Evolutionary conservation across 2,113 vertebrate genomes (phyloP), one percentile per base, ranked within the genome.

Genomic region (Equus quagga): DNA sequence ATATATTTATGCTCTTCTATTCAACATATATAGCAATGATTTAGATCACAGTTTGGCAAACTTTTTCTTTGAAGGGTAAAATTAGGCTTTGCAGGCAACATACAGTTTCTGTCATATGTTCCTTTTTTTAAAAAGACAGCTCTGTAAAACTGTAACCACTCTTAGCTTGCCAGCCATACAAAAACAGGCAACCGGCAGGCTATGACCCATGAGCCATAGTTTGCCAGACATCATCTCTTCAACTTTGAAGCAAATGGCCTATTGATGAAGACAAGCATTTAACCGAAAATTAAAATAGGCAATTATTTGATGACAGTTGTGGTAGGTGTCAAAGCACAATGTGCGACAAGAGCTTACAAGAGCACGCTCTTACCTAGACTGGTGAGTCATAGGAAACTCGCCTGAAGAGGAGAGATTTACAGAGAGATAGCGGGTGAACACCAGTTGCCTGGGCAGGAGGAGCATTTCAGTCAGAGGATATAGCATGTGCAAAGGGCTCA

Each of bases 251-350:
- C n/a, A 72, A 60, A 89, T 19, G 56, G 44, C 13, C 58, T 65
- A 58, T 10, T 81, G 58, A n/a, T 72, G 8, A 94, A 64, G 67
- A 92, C 18, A 62, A 92, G 81, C 41, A 46, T 24, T 73, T 82
- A 80, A 72, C 26, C 44, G 78, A 88, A 95, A 85, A 49, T 75
- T 95, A 76, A 95, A 91, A 70, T 28, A 80, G 5, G n/a, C 69
- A 83, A 76, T 62, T 83, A 73, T 12, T 78, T 21, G 17, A 70
- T 70, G 26, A 91, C 19, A 41, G 41, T 21, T 79, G 23, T 46
- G 46, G 41, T 28, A 21, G 78, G 3, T 46, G 49, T 56, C 15
- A 79, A 85, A 94, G 31, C 9, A 65, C 5, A 67, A 23, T 1
- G 4, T 60, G 8, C 14, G 70, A 18, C 11, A 15, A 90, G 3